Base-by-base conservation (phyloP, 2,797 vertebrate genomes). In the Allobates femoralis region DNA sequence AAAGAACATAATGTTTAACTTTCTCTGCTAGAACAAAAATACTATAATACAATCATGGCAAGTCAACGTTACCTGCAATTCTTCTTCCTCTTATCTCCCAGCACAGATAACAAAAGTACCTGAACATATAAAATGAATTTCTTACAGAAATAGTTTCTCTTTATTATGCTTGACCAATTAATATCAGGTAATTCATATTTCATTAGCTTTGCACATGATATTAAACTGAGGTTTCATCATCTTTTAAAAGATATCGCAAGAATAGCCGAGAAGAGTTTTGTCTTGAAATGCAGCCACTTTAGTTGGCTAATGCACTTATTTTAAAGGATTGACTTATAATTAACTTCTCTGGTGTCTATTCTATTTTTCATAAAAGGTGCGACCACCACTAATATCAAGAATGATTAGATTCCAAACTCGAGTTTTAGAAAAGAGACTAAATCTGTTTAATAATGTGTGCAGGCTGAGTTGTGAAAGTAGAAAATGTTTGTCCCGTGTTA, bases 1-100 rank as follows among this genome's bases (percentile, higher is more conserved):
- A 74, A 82, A 82, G 85, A 86, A 86, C 79, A 77, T 67, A 86
- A 69, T 86, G 71, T 86, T 83, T 77, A 82, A 86, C 79, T 82
- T 77, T 58, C 74, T 14, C 79, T 66, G 30, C 53, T 86, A 56
- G 58, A 53, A 82, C 18, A 77, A 77, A 82, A 86, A 84, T 69
- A 53, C 62, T 37, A 58, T 37, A 67, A 62, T 77, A 58, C 79
- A 82, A 58, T 7, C 34, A 23, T 8, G 71, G 71, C 60, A 86
- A 60, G 56, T 55, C 11, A 16, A 81, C 66, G 73, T 81, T 81
- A 86, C 58, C 79, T 66, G 78, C 56, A 76, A 82, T 77, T 86
- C 51, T 30, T 56, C 30, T 83, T 46, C 71, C 79, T 66, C 60
- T 83, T 86, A 86, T 86, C 85, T 86, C 30, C 53, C 21, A 21